These are phyloP conservation scores for Zootoca vivipara DNA, from an alignment of 2,113 vertebrate species.

Conservation along the genomic window DNA sequence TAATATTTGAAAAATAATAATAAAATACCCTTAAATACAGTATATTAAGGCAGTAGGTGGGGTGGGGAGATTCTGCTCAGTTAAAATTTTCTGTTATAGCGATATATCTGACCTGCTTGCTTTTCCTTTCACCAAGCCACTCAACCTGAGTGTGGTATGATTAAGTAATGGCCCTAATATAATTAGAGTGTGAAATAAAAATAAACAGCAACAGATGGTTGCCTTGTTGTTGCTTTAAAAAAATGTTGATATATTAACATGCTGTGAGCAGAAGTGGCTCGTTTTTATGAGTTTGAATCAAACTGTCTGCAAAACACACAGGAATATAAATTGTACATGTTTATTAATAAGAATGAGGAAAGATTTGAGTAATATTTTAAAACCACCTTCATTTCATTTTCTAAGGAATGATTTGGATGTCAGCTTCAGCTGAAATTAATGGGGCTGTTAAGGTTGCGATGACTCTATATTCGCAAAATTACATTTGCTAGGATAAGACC, in stretches of 20 bases:
- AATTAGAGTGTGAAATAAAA: conserved; percentile 10
- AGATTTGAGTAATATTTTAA: background rate
- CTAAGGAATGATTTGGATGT: background rate
- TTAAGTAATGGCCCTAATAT: background rate
- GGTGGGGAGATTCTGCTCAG: background rate
- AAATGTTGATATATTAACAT: background rate
- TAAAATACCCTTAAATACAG: too few species aligned
- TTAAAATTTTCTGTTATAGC: background rate
- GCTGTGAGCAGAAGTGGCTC: background rate
- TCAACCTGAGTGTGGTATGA: background rate
- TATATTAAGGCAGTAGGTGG: too few species aligned
- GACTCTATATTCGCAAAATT: too few species aligned
- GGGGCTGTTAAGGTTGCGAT: background rate
- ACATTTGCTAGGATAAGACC: background rate
- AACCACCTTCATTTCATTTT: background rate
- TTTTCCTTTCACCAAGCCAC: background rate
- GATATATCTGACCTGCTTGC: background rate
- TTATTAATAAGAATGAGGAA: background rate
- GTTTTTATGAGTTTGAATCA: conserved; percentile 7
- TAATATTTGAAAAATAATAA: too few species aligned
- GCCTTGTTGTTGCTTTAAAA: background rate
- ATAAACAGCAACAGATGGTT: conserved; percentile 10
- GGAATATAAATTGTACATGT: background rate
- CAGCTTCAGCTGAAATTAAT: background rate
- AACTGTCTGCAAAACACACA: background rate